Evolutionary conservation across 2,888 invertebrate genomes (phyloP), one percentile per base, ranked within the genome.

Genomic region (Papilio protenor): DNA sequence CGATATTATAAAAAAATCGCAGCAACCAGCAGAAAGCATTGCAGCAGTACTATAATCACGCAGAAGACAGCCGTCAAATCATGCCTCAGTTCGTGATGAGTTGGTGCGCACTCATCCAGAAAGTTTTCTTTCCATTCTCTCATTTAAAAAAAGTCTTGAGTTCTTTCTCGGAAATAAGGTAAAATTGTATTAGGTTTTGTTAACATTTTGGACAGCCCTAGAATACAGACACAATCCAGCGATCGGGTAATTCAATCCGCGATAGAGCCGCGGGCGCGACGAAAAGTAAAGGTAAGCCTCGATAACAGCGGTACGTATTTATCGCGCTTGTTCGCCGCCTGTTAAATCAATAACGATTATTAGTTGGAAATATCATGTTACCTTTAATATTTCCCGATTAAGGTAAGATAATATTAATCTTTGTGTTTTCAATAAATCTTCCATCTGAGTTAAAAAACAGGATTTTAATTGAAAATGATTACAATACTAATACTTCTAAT

Each of bases 171-270:
- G 47, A 14, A 47, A 52, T 52, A 18, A 18, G n/a, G 57, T 11
- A 10, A 57, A 3, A 49, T 47, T 18, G 5, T n/a, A 59, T 47
- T 74, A 21, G 55, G 72, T 79, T 74, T 78, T 47, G 64, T 70
- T n/a, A 57, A 52, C 79, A 80, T 77, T 70, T 55, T 52, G n/a
- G 76, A 3, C 73, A 78, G 27, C 75, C 75, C 73, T 78, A 10
- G 11, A 47, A 77, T 77, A 66, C 71, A 77, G 78, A 77, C 40
- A 75, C 84, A 85, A 88, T 87, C 82, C 85, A 80, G 81, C 82
- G 83, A 80, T 81, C 79, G 79, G 80, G 85, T 88, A 89, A 89
- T 88, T 88, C 87, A 89, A 89, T 89, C 84, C 85, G 76, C 83
- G 83, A 83, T 82, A 83, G 83, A 84, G 83, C 87, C 85, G 77